These are phyloP conservation scores for Ceraclea dissimilis DNA, from an alignment of 2,888 invertebrate species.

Conservation along the genomic window DNA sequence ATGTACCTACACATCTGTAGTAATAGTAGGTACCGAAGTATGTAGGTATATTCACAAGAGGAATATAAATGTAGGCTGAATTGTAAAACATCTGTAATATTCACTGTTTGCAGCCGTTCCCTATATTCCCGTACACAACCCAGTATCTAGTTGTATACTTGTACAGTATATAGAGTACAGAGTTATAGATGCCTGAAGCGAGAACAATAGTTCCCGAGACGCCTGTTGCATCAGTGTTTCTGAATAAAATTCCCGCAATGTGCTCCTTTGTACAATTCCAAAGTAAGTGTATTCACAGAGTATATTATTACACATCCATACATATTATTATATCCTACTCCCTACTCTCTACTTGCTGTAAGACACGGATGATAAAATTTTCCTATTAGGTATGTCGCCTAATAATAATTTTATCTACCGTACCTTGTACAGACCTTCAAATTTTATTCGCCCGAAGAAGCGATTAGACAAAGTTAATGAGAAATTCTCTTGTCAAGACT, in stretches of 20 bases:
- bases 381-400: too few species aligned
- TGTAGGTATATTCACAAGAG: not conserved
- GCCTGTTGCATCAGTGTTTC: constrained; percentile 2
- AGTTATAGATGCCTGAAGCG: not conserved
- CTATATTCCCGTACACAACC: too few species aligned
- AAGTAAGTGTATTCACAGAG: not conserved
- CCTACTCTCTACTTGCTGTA: not conserved
- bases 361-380: constrained; percentile 1
- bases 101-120: not conserved
- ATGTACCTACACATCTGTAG: too few species aligned
- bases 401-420: too few species aligned
- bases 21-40: too few species aligned
- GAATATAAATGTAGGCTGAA: not conserved
- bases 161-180: too few species aligned
- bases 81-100: not conserved
- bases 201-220: constrained; percentile 1
- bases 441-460: too few species aligned
- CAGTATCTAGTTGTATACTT: too few species aligned
- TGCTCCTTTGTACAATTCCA: not conserved
- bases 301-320: too few species aligned
- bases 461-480: too few species aligned
- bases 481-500: too few species aligned
- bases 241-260: not conserved
- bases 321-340: not conserved
- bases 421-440: not conserved